Conservation (phyloP, 2,797 vertebrate species). For the Percopsis omiscomaycus region DNA sequence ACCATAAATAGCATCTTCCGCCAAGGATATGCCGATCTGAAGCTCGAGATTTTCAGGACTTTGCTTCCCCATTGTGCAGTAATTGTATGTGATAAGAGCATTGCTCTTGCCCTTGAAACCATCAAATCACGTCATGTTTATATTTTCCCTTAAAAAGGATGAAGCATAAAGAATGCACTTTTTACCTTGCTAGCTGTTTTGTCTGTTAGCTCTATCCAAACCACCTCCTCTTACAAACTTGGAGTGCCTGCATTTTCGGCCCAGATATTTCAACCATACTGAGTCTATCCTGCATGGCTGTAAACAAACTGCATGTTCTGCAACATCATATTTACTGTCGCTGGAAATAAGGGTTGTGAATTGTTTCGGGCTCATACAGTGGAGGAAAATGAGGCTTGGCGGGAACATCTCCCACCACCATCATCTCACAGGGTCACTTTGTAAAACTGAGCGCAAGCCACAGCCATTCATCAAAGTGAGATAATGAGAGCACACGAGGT, state of each 20-base stretch:
- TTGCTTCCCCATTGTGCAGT: background rate
- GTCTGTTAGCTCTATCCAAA: slow-evolving; percentile 11
- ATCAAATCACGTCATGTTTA: slow-evolving; percentile 44
- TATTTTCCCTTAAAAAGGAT: slow-evolving; percentile 38
- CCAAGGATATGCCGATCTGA: slow-evolving; percentile 32
- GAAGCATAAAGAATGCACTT: background rate
- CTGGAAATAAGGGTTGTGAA: slow-evolving; percentile 37
- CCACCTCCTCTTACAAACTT: slow-evolving; percentile 31
- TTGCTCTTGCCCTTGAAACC: slow-evolving; percentile 50
- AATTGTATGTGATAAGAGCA: slow-evolving; percentile 40
- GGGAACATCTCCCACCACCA: slow-evolving; percentile 44
- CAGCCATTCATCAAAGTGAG: slow-evolving; percentile 76
- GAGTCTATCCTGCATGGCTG: slow-evolving; percentile 56
- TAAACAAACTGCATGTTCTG: slow-evolving; percentile 59
- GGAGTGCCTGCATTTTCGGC: slow-evolving; percentile 33
- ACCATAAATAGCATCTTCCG: slow-evolving; percentile 13
- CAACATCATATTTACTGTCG: slow-evolving; percentile 35
- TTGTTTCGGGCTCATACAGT: slow-evolving; percentile 28
- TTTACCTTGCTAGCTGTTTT: slow-evolving; percentile 21
- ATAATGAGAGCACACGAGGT: slow-evolving; percentile 77
- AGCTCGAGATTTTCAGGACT: slow-evolving; percentile 18
- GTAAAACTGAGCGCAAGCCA: slow-evolving; percentile 62
- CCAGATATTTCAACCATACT: slow-evolving; percentile 20
- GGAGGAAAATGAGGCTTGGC: slow-evolving; percentile 47
- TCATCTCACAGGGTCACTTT: slow-evolving; percentile 79